Conservation (phyloP, 2,888 invertebrate species). For the Nowickia ferox region DNA sequence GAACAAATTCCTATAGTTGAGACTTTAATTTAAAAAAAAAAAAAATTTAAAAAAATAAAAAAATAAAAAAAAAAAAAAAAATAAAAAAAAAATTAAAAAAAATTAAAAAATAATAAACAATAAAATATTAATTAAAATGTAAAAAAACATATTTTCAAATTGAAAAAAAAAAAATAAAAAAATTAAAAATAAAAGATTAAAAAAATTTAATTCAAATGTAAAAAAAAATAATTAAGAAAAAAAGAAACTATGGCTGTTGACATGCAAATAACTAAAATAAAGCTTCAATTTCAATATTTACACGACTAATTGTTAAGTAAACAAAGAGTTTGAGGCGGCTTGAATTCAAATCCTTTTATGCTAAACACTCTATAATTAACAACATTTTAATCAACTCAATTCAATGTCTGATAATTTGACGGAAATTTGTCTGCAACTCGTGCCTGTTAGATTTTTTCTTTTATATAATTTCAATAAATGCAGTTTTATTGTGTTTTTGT, state of each 20-base stretch:
- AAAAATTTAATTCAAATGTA: too few species aligned
- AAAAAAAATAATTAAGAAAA: too few species aligned
- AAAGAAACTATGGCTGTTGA: background rate
- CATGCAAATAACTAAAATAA: background rate
- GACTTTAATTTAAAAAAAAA: background rate
- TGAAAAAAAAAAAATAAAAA: too few species aligned
- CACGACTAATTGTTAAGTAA: conserved; percentile 5
- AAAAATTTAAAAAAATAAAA: too few species aligned
- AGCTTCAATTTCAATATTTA: conserved; percentile 8
- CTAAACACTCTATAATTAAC: background rate
- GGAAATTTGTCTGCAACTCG: conserved; percentile 31
- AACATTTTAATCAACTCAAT: conserved; percentile 10
- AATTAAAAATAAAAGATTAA: too few species aligned
- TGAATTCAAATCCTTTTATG: conserved; percentile 11
- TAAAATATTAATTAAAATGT: too few species aligned
- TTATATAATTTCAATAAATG: conserved; percentile 36
- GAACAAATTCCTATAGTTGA: background rate
- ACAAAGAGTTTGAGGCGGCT: conserved; percentile 17
- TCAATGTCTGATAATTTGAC: conserved; percentile 23
- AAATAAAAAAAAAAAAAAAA: too few species aligned
- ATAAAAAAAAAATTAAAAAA: too few species aligned
- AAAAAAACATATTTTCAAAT: too few species aligned
- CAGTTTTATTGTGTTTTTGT: conserved; percentile 16
- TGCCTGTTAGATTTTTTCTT: background rate
- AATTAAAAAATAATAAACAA: too few species aligned